Conservation (phyloP, 2,113 vertebrate genomes). For the Serilophus lunatus region DNA sequence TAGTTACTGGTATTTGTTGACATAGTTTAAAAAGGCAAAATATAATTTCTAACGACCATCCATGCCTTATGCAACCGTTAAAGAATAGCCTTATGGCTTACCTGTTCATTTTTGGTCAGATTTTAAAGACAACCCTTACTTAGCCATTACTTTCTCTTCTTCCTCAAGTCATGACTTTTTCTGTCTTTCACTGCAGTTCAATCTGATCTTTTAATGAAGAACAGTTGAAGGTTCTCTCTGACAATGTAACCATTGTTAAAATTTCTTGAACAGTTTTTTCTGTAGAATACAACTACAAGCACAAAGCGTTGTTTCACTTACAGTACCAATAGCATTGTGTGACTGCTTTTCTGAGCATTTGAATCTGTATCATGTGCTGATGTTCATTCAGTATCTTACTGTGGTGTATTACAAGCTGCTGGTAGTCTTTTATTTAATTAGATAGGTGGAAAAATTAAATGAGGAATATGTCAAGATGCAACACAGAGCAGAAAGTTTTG, state of each 20-base stretch:
- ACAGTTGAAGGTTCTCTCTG: constrained; percentile 61
- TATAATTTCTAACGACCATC: not conserved
- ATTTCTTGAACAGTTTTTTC: not conserved
- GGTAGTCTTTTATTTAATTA: not conserved
- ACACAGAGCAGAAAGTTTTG: not conserved
- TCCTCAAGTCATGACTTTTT: not conserved
- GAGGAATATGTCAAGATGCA: not conserved
- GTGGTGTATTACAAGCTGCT: not conserved
- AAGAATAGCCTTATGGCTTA: constrained; percentile 2
- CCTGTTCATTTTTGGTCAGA: not conserved
- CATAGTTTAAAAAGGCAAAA: not conserved
- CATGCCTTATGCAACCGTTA: constrained; percentile 21
- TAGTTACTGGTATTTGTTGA: not conserved
- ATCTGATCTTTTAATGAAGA: constrained; percentile 24
- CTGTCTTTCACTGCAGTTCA: not conserved
- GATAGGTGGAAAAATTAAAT: not conserved
- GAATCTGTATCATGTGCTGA: not conserved
- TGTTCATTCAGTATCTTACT: not conserved
- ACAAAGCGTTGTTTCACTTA: constrained; percentile 20
- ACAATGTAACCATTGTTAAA: not conserved
- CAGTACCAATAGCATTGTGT: not conserved
- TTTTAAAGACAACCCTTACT: not conserved
- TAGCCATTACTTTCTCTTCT: not conserved
- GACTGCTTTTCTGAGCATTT: not conserved
- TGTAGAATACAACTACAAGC: constrained; percentile 16